These are phyloP conservation scores for Hephaestus fuliginosus DNA, from an alignment of 2,797 vertebrate genomes.

Conservation along the genomic window DNA sequence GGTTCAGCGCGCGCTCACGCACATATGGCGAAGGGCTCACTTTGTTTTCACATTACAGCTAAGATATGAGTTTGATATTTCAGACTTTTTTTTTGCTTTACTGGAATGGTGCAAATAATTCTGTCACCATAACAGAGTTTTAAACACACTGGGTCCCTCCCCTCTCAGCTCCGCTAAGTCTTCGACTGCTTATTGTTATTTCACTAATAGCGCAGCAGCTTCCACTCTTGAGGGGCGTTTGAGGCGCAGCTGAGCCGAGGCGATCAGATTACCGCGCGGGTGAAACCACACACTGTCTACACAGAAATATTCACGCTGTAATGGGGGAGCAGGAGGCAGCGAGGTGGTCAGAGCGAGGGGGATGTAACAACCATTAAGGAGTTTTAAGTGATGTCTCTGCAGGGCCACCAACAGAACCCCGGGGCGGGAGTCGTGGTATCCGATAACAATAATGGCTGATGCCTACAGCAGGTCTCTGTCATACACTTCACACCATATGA, in stretches of 20 bases:
- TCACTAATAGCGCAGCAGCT: slow-evolving; percentile 60
- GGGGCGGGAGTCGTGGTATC: slow-evolving; percentile 30
- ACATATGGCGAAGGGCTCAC: background rate
- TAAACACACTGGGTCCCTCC: background rate
- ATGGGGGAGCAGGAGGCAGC: slow-evolving; percentile 21
- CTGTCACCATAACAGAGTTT: background rate
- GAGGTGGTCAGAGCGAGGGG: slow-evolving; percentile 43
- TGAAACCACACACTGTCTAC: slow-evolving; percentile 23
- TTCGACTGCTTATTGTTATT: slow-evolving; percentile 63
- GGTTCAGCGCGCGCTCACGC: slow-evolving; percentile 19
- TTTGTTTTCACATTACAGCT: slow-evolving; percentile 13
- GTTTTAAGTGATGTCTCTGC: slow-evolving; percentile 52
- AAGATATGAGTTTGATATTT: background rate
- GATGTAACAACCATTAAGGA: slow-evolving; percentile 49
- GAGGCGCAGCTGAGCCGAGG: slow-evolving; percentile 49
- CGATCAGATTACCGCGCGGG: slow-evolving; percentile 58
- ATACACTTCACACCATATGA: slow-evolving; percentile 22
- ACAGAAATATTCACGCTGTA: slow-evolving; percentile 19
- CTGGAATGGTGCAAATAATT: background rate
- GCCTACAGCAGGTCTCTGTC: slow-evolving; percentile 5
- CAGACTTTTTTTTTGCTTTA: background rate
- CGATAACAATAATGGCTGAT: slow-evolving; percentile 34
- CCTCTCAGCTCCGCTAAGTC: slow-evolving; percentile 26
- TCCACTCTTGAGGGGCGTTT: slow-evolving; percentile 45
- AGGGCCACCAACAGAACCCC: slow-evolving; percentile 51